Base-by-base conservation (phyloP, 2,888 invertebrate species). In the Heteromyza rotundicornis region DNA sequence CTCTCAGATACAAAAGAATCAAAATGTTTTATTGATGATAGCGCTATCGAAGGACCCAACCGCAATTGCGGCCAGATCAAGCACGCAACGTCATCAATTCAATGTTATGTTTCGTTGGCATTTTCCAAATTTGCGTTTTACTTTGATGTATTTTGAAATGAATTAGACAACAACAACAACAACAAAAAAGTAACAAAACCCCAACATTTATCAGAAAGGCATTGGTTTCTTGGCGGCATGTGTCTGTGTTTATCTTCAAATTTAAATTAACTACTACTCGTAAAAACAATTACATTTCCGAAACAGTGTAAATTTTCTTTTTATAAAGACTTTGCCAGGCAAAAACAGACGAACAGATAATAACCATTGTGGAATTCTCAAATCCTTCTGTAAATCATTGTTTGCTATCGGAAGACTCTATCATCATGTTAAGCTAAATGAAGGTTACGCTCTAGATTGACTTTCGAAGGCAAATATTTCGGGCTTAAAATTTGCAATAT, bases 211-310 rank as follows among this genome's bases (percentile, higher is more conserved):
- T 66, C 64, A 63, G 86, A 86, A 87, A 87, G 88, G 88, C 87
- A 87, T 88, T 88, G 88, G 88, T 89, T 89, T 89, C 89, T 89
- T 89, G 89, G 89, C 88, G 89, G 89, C 89, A 89, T 89, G 88
- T 88, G 86, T 82, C 78, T 78, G 76, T 73, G 73, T 76, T 78
- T 76, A 70, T 2, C 40, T 47, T 47, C 17, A 17, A 47, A 19
- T 56, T 56, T 14, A n/a, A 17, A 49, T 44, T 19, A 32, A 16
- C 23, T n/a, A 61, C 61, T 66, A 62, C 60, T 35, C 64, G 54
- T 56, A 59, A 50, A 57, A 54, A 35, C 55, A 27, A 59, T 51
- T 40, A 52, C 64, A 65, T 60, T 62, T 64, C 47, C 47, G 17
- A 58, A 57, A 35, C 47, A 59, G 27, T 23, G 47, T 22, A 16